Conservation (phyloP, 2,797 vertebrate genomes). For the Labeo calbasu region DNA sequence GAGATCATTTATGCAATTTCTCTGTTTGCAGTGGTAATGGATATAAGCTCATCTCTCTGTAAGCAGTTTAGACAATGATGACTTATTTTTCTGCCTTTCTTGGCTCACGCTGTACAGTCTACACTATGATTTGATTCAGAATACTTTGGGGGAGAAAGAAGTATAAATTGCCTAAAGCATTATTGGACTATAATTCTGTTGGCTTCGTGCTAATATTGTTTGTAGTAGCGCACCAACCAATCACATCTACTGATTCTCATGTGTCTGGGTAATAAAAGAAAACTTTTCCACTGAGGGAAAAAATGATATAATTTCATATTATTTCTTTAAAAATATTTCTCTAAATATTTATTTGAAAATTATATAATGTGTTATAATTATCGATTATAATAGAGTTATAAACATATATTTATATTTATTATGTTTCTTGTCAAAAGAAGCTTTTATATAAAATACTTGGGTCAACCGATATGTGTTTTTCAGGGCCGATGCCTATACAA, state of each 20-base stretch:
- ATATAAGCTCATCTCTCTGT: slow-evolving; percentile 3
- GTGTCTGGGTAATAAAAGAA: neutral
- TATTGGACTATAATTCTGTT: neutral
- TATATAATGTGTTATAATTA: neutral
- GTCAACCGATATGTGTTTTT: too few species aligned
- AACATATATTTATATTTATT: neutral
- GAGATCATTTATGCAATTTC: neutral
- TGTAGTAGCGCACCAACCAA: neutral
- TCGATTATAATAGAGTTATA: neutral
- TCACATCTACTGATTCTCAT: neutral
- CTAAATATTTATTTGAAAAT: neutral
- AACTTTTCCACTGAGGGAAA: neutral
- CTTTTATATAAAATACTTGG: neutral
- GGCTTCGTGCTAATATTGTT: neutral
- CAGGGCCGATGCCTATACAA: too few species aligned
- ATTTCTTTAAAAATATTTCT: neutral
- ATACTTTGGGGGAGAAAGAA: neutral
- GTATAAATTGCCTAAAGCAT: neutral
- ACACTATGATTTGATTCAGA: neutral
- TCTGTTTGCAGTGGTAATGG: neutral
- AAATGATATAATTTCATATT: neutral
- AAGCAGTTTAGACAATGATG: neutral
- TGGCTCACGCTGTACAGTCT: neutral
- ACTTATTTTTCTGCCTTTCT: neutral
- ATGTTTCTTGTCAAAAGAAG: neutral